Conservation (phyloP, 2,797 vertebrate genomes). For the Anabacerthia variegaticeps region DNA sequence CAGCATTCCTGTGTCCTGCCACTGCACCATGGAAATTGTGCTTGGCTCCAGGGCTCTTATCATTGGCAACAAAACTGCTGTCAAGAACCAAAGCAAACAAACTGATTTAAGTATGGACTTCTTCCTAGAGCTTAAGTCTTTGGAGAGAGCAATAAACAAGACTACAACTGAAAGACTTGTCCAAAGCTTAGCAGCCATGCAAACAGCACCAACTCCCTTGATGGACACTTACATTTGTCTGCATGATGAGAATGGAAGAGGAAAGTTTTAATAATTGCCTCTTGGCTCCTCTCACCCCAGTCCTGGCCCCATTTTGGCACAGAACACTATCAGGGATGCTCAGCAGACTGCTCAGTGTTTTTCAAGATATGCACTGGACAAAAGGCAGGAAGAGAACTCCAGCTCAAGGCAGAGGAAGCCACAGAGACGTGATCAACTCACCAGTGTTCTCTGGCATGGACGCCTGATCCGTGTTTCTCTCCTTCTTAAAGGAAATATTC, state of each 20-base stretch:
- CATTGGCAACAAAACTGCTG: constrained; percentile 36
- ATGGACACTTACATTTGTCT: not conserved
- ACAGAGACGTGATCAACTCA: constrained; percentile 15
- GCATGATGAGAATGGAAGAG: not conserved
- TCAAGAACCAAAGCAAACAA: constrained; percentile 50
- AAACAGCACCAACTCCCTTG: not conserved
- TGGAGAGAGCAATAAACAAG: constrained; percentile 30
- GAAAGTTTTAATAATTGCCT: not conserved
- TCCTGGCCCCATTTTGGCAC: not conserved
- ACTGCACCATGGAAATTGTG: not conserved
- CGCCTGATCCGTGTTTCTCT: constrained; percentile 96
- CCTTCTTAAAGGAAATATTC: constrained; percentile 98
- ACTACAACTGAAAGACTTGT: not conserved
- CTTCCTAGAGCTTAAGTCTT: not conserved
- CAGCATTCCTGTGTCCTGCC: not conserved
- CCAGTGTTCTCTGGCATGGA: constrained; percentile 99
- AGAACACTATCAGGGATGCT: not conserved
- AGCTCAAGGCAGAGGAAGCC: not conserved
- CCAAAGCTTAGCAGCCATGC: not conserved
- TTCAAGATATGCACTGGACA: not conserved
- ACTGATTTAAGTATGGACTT: not conserved
- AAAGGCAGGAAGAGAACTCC: not conserved
- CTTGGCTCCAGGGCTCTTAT: constrained; percentile 44
- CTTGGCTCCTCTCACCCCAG: not conserved
- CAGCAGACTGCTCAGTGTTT: not conserved